Evolutionary conservation across 2,113 vertebrate species (phyloP).

Genomic region (Gavialis gangeticus): DNA sequence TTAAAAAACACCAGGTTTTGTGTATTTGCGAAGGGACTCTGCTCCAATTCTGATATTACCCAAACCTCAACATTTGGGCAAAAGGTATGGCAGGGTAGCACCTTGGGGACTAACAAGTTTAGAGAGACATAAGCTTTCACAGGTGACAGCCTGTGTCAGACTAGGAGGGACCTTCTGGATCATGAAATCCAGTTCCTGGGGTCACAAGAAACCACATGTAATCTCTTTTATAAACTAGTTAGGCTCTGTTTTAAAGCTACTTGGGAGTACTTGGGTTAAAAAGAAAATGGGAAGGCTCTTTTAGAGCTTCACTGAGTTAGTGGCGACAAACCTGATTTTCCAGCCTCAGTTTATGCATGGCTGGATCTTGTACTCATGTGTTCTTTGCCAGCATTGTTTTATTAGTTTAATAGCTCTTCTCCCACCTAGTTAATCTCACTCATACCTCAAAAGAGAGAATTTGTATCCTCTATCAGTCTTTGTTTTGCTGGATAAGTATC

Average conservation of each 20-base stretch:
- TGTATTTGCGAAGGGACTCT: background rate
- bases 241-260: no score
- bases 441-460: accelerated
- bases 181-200: no score
- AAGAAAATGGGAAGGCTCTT: background rate
- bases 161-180: no score
- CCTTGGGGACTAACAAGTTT: no score
- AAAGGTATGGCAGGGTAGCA: background rate
- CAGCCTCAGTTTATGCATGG: background rate
- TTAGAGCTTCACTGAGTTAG: background rate
- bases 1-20: background rate
- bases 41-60: background rate
- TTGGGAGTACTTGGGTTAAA: no score
- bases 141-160: no score
- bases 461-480: background rate
- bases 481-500: background rate
- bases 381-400: background rate
- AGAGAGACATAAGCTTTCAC: no score
- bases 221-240: no score
- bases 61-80: background rate
- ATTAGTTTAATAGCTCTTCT: background rate
- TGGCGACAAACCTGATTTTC: background rate
- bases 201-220: no score
- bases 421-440: background rate
- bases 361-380: background rate